Percentiles rank a stretch among this genome's conserved stretches.
These are phyloP conservation scores for Sebastes glaucus DNA, from an alignment of 2,797 vertebrate species.

Conservation along the genomic window DNA sequence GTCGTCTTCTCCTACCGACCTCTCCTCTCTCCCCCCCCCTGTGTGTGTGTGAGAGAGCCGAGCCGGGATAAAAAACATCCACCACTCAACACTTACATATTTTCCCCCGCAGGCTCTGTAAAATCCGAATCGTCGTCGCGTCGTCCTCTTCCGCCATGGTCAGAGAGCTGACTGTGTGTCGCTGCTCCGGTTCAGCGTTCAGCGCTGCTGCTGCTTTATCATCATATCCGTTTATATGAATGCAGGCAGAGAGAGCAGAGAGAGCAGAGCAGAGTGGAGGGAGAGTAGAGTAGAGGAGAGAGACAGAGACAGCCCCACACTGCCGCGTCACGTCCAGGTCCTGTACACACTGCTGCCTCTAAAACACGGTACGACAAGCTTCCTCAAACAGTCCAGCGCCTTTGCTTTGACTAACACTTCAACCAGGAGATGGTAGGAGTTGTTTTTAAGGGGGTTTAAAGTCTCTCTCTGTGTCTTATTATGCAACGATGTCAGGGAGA, in stretches of 20 bases:
- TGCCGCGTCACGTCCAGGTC: constrained; percentile 69
- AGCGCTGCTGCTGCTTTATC: constrained; percentile 59
- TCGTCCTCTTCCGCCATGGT: constrained; percentile 91
- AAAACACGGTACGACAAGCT: constrained; percentile 28
- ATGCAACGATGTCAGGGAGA: constrained; percentile 31
- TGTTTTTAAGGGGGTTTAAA: constrained; percentile 37
- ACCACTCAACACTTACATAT: constrained; percentile 89
- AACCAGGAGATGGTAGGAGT: constrained; percentile 33
- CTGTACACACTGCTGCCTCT: constrained; percentile 41
- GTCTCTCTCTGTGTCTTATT: constrained; percentile 25
- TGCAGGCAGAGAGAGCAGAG: constrained; percentile 32
- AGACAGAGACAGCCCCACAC: constrained; percentile 76
- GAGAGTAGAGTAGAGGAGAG: constrained; percentile 21
- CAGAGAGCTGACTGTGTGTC: constrained; percentile 71
- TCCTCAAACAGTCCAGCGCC: constrained; percentile 23
- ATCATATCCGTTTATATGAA: constrained; percentile 86
- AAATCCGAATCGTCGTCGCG: constrained; percentile 88
- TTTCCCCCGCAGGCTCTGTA: constrained; percentile 95
- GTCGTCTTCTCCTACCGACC: constrained; percentile 33
- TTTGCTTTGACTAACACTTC: not conserved
- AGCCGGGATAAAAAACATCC: not conserved
- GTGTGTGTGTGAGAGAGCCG: not conserved
- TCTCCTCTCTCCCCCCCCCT: constrained; percentile 2
- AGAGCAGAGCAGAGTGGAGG: constrained; percentile 29
- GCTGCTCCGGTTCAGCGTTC: constrained; percentile 75